Evolutionary conservation across 2,797 vertebrate species (phyloP), one percentile per base, ranked within the genome.

Genomic region (Diglossa cyanea): DNA sequence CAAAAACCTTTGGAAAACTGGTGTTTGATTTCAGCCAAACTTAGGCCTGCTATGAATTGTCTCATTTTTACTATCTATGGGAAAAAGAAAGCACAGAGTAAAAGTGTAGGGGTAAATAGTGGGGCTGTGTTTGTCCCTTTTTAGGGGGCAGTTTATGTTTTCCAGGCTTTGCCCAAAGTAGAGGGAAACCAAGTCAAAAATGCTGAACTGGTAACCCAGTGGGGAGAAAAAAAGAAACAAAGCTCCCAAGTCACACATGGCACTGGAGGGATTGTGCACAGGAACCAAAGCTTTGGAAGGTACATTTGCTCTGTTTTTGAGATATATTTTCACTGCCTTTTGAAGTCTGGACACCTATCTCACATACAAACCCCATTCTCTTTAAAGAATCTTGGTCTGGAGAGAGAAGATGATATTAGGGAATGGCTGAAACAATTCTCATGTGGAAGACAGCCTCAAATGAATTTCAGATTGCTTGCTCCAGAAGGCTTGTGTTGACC

Each of bases 201-300:
- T 24, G 25, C 14, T 31, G 24, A 78, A n/a, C 33, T 60, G 26
- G 50, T 31, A 90, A 58, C 20, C 25, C 1, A 1, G n/a, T 17
- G 42, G 25, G 12, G 20, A 58, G 25, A 23, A 67, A 55, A 79
- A 60, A 61, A 67, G 17, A 74, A 80, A 39, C 0, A 1, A 71
- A 88, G 4, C 2, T 6, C 37, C 19, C 37, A 61, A 6, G 18
- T 83, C 48, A 33, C 37, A 80, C 7, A 7, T 26, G 33, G 15
- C 1, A 3, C 26, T 19, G 40, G 7, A 77, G 45, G 40, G 23
- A 40, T 20, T 6, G 17, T 61, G 26, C 21, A 4, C 0, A 1
- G 62, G 58, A 79, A 37, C 13, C 30, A 72, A 62, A 61, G 35
- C 17, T 93, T 84, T 4, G 0, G 31, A 74, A 30, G 23, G 19